Conservation (phyloP, 1,140 invertebrate species). For the Aphelinus certus region DNA sequence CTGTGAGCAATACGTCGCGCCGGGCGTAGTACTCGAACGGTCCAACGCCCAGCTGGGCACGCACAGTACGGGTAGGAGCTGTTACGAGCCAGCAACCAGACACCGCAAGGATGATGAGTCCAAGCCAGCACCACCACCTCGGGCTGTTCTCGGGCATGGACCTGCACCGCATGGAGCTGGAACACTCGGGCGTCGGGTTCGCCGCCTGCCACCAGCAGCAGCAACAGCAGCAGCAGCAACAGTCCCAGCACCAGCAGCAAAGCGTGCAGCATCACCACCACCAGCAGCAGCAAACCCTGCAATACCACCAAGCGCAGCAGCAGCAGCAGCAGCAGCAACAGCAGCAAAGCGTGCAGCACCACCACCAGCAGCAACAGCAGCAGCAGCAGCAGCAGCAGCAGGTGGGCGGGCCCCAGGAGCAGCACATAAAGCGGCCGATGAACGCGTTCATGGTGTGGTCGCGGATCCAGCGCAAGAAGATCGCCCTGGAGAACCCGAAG, state of each 20-base stretch:
- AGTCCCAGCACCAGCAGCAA: constrained; percentile 45
- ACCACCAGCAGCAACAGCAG: constrained; percentile 41
- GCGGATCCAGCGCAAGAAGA: constrained; percentile 93
- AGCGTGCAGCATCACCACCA: not conserved
- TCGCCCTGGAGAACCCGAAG: constrained; percentile 98
- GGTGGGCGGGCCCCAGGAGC: constrained; percentile 59
- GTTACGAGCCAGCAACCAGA: not conserved
- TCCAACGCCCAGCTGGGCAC: no score
- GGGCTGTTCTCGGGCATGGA: constrained; percentile 53
- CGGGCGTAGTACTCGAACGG: no score
- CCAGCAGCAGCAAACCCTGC: not conserved
- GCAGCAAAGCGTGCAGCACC: constrained; percentile 44
- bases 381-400: constrained; percentile 42
- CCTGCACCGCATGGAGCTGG: constrained; percentile 50
- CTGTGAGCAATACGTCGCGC: not conserved
- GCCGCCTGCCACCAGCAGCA: constrained; percentile 58
- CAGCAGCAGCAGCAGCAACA: constrained; percentile 34
- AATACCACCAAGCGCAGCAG: constrained; percentile 30
- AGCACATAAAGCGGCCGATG: constrained; percentile 95
- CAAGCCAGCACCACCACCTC: constrained; percentile 47
- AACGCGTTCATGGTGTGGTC: constrained; percentile 99
- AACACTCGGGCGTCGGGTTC: constrained; percentile 5
- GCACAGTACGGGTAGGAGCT: no score
- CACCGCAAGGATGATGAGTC: constrained; percentile 47
- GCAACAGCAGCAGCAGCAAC: constrained; percentile 58